phyloP scores from a whole-genome alignment of 2,113 vertebrate genomes.

The Mormyrus iriodes region DNA sequence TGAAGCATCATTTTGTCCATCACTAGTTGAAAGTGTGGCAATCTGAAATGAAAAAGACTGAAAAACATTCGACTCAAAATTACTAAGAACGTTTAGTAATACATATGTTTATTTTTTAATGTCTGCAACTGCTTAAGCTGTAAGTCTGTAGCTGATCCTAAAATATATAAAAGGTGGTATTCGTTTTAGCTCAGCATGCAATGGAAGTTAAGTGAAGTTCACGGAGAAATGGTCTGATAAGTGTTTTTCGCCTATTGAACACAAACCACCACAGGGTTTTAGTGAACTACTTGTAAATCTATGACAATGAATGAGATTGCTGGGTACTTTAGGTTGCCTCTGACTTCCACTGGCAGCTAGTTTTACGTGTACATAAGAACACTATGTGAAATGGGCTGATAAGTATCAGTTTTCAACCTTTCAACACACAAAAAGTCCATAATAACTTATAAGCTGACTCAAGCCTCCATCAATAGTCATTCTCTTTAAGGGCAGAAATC shows the following conservation, averaged over 20 bases:
- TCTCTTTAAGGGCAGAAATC: not conserved
- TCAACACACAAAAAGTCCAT: not conserved
- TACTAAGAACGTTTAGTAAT: too few species aligned
- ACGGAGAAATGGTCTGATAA: too few species aligned
- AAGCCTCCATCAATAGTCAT: not conserved
- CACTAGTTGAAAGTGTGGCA: not conserved
- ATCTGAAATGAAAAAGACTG: not conserved
- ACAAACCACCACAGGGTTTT: not conserved
- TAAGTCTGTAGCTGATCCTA: not conserved
- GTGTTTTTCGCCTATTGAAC: too few species aligned
- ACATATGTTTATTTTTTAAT: too few species aligned
- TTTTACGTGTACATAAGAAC: not conserved
- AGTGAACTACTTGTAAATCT: not conserved
- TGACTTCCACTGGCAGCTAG: not conserved
- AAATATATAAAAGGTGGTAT: not conserved
- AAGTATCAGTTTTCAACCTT: not conserved
- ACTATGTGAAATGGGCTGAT: not conserved
- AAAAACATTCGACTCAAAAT: not conserved
- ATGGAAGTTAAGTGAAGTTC: not conserved
- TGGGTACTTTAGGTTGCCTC: not conserved
- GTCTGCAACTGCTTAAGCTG: not conserved
- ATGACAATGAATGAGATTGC: not conserved
- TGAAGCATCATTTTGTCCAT: too few species aligned
- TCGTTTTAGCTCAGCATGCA: not conserved
- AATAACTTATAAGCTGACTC: not conserved